A percentile compares a stretch with the other conserved stretches of the same genome.
phyloP scores from a whole-genome alignment of 2,888 invertebrate genomes.

The Periphyllus acericola region DNA sequence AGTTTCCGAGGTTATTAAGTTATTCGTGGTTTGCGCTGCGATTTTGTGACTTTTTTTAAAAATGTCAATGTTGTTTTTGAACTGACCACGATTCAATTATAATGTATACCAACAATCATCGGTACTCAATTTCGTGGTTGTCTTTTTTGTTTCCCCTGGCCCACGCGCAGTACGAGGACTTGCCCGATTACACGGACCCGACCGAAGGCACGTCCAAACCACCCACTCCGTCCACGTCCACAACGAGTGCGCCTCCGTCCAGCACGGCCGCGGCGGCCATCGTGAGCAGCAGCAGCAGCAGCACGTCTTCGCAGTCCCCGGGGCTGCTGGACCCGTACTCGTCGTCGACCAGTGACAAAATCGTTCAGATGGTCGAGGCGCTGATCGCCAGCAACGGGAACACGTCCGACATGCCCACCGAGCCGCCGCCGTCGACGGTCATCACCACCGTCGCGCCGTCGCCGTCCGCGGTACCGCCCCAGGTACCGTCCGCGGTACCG shows the following conservation, averaged over 20 bases:
- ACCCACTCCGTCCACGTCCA: neutral
- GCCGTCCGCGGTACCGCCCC: constrained; percentile 30
- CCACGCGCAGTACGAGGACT: constrained; percentile 28
- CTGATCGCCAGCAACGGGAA: constrained; percentile 58
- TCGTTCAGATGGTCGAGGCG: constrained; percentile 60
- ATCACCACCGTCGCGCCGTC: neutral
- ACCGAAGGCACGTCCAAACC: constrained; percentile 22
- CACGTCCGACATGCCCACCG: constrained; percentile 48
- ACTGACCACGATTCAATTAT: no score
- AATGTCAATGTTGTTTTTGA: no score
- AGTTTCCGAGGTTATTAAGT: no score
- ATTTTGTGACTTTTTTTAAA: no score
- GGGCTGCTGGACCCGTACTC: constrained; percentile 26
- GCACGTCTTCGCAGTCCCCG: neutral
- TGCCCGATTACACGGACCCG: constrained; percentile 65
- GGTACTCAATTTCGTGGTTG: neutral
- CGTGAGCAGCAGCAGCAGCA: neutral
- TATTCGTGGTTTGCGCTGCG: no score
- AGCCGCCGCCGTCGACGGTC: neutral
- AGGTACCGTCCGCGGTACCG: neutral
- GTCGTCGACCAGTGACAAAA: constrained; percentile 45
- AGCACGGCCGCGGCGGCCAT: neutral
- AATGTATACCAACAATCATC: no score
- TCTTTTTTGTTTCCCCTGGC: neutral
- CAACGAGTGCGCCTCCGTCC: constrained; percentile 1